A percentile compares a stretch with the other conserved stretches of the same genome.
phyloP scores from a whole-genome alignment of 2,797 vertebrate genomes.

The Thamnophis elegans region DNA sequence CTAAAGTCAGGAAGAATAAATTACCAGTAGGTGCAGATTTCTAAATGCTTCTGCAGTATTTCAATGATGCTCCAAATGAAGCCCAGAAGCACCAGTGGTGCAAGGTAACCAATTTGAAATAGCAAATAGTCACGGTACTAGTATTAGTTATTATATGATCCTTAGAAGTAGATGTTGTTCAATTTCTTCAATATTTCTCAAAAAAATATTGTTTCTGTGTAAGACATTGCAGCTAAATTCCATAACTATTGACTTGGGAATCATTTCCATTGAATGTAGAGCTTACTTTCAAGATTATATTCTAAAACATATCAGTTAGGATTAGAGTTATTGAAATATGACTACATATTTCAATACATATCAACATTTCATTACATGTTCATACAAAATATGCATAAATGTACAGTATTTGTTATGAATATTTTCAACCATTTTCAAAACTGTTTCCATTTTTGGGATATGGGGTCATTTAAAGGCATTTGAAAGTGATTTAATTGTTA shows the following conservation, averaged over 20 bases:
- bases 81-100: not conserved
- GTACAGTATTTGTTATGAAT: not conserved
- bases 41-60: not conserved
- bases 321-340: not conserved
- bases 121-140: not conserved
- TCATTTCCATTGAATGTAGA: not conserved
- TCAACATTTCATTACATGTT: not conserved
- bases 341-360: not conserved
- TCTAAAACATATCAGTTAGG: not conserved
- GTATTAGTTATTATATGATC: not conserved
- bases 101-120: not conserved
- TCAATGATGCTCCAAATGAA: not conserved
- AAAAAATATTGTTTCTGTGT: not conserved
- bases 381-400: not conserved
- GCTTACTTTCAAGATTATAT: not conserved
- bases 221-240: not conserved
- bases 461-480: not conserved
- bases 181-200: not conserved
- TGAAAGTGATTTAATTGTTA: not conserved
- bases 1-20: not conserved
- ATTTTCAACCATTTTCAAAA: not conserved
- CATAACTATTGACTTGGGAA: not conserved
- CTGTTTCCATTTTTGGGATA: not conserved
- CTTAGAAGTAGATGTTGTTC: not conserved
- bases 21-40: not conserved